phyloP scores from a whole-genome alignment of 1,140 invertebrate species.

The Euglossa dilemma region DNA sequence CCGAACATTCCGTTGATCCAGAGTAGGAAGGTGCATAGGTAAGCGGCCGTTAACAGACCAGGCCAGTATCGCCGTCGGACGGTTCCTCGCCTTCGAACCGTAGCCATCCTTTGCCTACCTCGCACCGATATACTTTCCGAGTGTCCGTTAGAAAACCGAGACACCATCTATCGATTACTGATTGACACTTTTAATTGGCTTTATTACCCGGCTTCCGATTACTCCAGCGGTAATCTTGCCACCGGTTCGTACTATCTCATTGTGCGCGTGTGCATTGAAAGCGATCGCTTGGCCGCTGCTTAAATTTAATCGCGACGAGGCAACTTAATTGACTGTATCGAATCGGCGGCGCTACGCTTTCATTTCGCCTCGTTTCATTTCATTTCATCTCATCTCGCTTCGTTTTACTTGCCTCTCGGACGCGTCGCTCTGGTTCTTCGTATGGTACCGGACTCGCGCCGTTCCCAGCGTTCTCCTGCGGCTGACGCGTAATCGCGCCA shows the following conservation, averaged over 20 bases:
- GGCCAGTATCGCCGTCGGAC: slow-evolving; percentile 52
- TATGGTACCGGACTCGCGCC: too few relatives aligned
- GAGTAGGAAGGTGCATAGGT: slow-evolving; percentile 56
- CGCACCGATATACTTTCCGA: background rate
- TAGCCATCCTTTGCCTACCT: background rate
- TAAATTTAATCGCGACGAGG: slow-evolving; percentile 20
- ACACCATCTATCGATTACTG: slow-evolving; percentile 23
- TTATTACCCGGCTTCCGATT: slow-evolving; percentile 16
- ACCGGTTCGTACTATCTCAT: slow-evolving; percentile 41
- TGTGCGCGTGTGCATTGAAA: background rate
- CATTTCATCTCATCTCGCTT: too few relatives aligned
- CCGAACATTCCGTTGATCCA: slow-evolving; percentile 68
- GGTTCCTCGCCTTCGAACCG: slow-evolving; percentile 44
- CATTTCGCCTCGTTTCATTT: too few relatives aligned
- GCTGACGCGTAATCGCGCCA: background rate
- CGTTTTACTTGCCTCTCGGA: background rate
- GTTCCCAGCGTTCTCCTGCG: background rate
- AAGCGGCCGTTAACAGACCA: slow-evolving; percentile 43
- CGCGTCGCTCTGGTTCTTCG: background rate
- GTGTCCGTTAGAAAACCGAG: background rate
- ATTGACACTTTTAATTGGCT: slow-evolving; percentile 38
- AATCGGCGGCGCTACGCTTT: background rate
- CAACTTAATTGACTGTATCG: slow-evolving; percentile 39
- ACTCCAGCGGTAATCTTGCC: slow-evolving; percentile 18
- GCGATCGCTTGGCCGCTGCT: background rate